Evolutionary conservation across 2,888 invertebrate species (phyloP).

Genomic region (Coenonympha glycerion): DNA sequence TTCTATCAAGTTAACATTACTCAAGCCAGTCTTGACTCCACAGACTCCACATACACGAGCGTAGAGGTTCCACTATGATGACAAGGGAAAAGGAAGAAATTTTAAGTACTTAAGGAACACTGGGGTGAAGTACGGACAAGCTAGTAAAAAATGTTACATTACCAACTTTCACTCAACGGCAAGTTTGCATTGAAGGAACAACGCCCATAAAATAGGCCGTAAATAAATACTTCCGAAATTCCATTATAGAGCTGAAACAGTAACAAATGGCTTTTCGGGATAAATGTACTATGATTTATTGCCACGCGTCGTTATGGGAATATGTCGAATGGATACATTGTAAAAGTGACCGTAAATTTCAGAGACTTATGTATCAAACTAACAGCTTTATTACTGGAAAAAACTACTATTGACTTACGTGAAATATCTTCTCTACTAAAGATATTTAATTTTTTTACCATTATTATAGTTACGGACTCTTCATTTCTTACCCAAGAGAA

Average conservation of each 20-base stretch:
- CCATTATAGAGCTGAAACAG: conserved; percentile 19
- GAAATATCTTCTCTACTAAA: not conserved
- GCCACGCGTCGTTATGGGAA: conserved; percentile 11
- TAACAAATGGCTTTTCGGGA: conserved; percentile 21
- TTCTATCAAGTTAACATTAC: no score
- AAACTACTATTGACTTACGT: not conserved
- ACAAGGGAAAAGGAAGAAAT: no score
- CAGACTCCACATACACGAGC: no score
- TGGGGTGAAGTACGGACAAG: no score
- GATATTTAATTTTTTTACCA: no score
- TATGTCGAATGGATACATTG: conserved; percentile 22
- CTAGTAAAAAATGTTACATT: no score
- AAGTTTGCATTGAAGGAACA: not conserved
- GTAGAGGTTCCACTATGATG: no score
- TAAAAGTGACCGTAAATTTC: conserved; percentile 17
- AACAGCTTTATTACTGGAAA: conserved; percentile 1
- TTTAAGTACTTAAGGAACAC: no score
- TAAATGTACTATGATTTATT: conserved; percentile 23
- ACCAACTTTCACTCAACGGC: not conserved
- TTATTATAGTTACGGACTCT: no score
- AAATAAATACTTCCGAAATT: conserved; percentile 17
- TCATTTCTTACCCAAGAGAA: no score
- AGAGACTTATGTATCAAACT: conserved; percentile 5
- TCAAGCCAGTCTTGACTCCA: no score
- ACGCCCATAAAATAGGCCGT: conserved; percentile 14